phyloP scores from a whole-genome alignment of 1,140 invertebrate species.

The Lucilia sericata region DNA sequence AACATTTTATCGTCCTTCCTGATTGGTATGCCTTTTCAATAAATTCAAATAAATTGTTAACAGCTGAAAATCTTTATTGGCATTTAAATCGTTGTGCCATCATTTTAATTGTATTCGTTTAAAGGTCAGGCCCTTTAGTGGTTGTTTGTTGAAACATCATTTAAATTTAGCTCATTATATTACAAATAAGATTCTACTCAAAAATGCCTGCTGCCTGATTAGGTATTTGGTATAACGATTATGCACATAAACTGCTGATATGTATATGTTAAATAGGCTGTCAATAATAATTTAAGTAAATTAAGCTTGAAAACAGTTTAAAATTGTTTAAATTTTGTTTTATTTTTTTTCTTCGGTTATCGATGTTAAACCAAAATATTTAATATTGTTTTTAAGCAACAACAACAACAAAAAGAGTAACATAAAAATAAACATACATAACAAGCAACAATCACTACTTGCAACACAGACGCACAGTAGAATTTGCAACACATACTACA shows the following conservation, averaged over 20 bases:
- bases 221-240: background rate
- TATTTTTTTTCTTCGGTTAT: background rate
- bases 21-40: background rate
- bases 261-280: constrained; percentile 37
- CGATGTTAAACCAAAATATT: no score
- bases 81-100: background rate
- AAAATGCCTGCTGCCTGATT: no score
- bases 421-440: background rate
- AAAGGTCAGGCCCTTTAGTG: background rate
- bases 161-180: constrained; percentile 12
- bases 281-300: constrained; percentile 42
- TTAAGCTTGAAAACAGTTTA: constrained; percentile 32
- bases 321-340: background rate
- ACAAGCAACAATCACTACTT: background rate
- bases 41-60: background rate
- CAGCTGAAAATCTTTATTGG: background rate
- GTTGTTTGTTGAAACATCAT: background rate
- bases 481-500: background rate
- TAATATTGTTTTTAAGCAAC: no score
- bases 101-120: constrained; percentile 7
- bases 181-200: constrained; percentile 4
- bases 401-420: background rate
- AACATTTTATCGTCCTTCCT: no score
- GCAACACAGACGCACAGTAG: constrained; percentile 14
- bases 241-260: constrained; percentile 26